Evolutionary conservation across 2,888 invertebrate species (phyloP).

Genomic region (Torymus auratus): DNA sequence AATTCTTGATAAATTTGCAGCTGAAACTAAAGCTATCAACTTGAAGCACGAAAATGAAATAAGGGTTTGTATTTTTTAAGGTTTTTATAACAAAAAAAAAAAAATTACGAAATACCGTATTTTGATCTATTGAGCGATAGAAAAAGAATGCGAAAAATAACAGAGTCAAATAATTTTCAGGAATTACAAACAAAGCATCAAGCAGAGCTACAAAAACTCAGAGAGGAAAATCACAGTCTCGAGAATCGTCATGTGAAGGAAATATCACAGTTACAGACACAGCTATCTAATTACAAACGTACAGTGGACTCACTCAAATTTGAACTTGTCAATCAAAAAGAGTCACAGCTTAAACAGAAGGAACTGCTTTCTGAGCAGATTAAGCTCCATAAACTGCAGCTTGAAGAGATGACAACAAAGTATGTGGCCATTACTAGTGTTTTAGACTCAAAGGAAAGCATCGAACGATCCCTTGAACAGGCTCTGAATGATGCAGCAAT

Average conservation of each 20-base stretch:
- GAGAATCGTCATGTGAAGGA: conserved; percentile 72
- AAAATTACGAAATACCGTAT: too few relatives aligned
- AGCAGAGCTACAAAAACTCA: conserved; percentile 64
- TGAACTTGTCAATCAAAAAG: conserved; percentile 68
- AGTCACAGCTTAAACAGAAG: conserved; percentile 65
- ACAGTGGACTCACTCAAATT: conserved; percentile 70
- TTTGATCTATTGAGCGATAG: neutral
- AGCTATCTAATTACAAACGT: conserved; percentile 69
- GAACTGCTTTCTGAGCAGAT: conserved; percentile 69
- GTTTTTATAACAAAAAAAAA: neutral
- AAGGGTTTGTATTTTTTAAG: conserved; percentile 60
- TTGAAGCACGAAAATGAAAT: conserved; percentile 67
- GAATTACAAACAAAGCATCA: conserved; percentile 65
- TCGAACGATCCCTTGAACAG: conserved; percentile 73
- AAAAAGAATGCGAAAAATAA: neutral
- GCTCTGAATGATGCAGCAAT: conserved; percentile 67
- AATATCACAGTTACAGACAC: conserved; percentile 70
- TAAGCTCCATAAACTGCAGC: conserved; percentile 68
- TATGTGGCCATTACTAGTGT: conserved; percentile 69
- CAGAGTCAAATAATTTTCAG: conserved; percentile 56
- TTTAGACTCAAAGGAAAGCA: conserved; percentile 73
- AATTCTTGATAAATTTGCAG: conserved; percentile 69
- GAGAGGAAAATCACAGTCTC: conserved; percentile 67
- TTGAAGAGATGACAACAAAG: conserved; percentile 73
- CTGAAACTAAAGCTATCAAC: conserved; percentile 66